phyloP scores from a whole-genome alignment of 1,140 invertebrate genomes.

The Rhynchophorus ferrugineus region DNA sequence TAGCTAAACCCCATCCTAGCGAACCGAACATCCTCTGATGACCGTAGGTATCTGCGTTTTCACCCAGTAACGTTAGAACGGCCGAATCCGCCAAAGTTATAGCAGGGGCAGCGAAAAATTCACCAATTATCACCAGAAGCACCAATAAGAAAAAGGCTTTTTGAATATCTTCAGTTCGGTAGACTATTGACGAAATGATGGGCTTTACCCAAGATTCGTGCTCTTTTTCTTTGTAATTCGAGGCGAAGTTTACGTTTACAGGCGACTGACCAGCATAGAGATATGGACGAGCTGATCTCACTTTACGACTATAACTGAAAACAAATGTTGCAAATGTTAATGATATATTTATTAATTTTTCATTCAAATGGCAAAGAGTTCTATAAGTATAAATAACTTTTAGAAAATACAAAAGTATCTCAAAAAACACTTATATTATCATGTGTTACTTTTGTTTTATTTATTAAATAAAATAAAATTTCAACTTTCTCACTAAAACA shows the following conservation, averaged over 20 bases:
- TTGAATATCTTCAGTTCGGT: conserved; percentile 78
- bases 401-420: not conserved
- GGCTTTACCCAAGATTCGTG: conserved; percentile 81
- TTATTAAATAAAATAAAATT: too few species aligned
- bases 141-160: conserved; percentile 93
- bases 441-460: too few species aligned
- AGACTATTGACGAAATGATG: conserved; percentile 88
- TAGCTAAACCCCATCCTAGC: conserved; percentile 93
- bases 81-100: conserved; percentile 95
- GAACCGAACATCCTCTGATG: conserved; percentile 98
- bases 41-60: conserved; percentile 89
- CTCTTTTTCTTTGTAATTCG: conserved; percentile 71
- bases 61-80: conserved; percentile 83
- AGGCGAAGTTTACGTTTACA: conserved; percentile 65
- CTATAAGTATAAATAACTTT: not conserved
- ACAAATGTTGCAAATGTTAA: not conserved
- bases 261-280: conserved; percentile 62
- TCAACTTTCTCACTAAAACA: too few species aligned
- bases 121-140: conserved; percentile 87
- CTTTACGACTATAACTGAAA: conserved; percentile 24
- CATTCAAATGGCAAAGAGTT: too few species aligned
- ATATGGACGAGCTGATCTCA: conserved; percentile 22
- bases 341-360: too few species aligned
- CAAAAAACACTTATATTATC: not conserved
- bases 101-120: conserved; percentile 95